A percentile compares a stretch with the other conserved stretches of the same genome.
phyloP scores from a whole-genome alignment of 2,113 vertebrate genomes.

The Synodontis membranacea region DNA sequence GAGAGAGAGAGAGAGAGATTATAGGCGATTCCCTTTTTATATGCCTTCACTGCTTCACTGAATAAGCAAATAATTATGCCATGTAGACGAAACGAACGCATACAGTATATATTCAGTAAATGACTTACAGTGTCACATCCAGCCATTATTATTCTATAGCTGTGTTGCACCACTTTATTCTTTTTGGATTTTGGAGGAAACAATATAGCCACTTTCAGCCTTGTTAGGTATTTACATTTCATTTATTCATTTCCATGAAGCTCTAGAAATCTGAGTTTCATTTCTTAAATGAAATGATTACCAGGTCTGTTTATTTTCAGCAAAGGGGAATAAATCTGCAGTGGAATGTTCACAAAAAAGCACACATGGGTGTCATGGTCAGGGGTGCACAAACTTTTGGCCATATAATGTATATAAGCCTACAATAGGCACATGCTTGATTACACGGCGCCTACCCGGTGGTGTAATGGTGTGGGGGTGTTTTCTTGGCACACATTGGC shows the following conservation, averaged over 20 bases:
- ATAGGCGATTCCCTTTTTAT: not conserved
- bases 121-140: not conserved
- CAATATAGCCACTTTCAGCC: not conserved
- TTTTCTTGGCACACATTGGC: no score
- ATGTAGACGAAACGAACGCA: not conserved
- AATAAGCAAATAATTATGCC: not conserved
- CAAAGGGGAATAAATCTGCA: no score
- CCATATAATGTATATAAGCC: no score
- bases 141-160: not conserved
- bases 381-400: no score
- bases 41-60: not conserved
- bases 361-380: no score
- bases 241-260: constrained; percentile 15
- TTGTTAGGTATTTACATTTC: constrained; percentile 28
- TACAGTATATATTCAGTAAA: not conserved
- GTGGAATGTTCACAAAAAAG: no score
- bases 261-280: not conserved
- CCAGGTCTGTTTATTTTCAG: no score
- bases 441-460: no score
- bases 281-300: constrained; percentile 18
- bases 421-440: no score
- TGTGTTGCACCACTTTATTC: not conserved
- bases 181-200: not conserved
- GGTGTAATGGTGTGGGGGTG: no score
- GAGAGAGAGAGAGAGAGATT: no score